phyloP scores from a whole-genome alignment of 2,113 vertebrate species.

The Phalacrocorax carbo region DNA sequence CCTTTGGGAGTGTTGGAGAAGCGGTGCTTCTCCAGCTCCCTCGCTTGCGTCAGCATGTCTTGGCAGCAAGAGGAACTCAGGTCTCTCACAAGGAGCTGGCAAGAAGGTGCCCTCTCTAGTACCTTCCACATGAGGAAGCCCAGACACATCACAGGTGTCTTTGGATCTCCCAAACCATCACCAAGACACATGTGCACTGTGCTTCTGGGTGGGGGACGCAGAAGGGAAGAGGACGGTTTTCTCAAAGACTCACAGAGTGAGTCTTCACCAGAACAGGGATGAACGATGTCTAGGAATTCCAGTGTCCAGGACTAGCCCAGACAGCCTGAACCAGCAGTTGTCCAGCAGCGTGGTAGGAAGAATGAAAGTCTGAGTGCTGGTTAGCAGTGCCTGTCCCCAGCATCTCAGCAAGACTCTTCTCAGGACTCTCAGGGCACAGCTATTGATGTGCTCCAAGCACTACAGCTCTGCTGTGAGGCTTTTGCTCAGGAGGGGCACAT shows the following conservation, averaged over 20 bases:
- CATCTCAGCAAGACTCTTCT: background rate
- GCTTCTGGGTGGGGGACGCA: background rate
- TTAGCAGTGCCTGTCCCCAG: background rate
- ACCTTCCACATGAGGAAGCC: background rate
- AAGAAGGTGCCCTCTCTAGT: background rate
- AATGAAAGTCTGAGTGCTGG: background rate
- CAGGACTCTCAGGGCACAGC: background rate
- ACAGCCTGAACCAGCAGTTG: background rate
- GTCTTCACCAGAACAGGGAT: background rate
- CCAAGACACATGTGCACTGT: background rate
- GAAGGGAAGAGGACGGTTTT: background rate
- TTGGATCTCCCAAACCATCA: background rate
- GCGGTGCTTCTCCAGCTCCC: background rate
- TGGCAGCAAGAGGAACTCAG: background rate
- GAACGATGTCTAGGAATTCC: background rate
- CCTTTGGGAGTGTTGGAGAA: background rate
- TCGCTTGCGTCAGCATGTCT: rapidly evolving
- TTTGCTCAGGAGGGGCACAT: background rate
- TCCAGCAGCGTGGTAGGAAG: background rate
- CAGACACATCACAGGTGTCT: background rate
- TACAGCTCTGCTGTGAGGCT: background rate
- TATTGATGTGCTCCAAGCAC: background rate
- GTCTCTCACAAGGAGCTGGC: background rate
- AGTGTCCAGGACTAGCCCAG: background rate
- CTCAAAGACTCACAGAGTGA: background rate